These are phyloP conservation scores for Lynx canadensis DNA, from an alignment of 2,113 vertebrate genomes.

Conservation along the genomic window DNA sequence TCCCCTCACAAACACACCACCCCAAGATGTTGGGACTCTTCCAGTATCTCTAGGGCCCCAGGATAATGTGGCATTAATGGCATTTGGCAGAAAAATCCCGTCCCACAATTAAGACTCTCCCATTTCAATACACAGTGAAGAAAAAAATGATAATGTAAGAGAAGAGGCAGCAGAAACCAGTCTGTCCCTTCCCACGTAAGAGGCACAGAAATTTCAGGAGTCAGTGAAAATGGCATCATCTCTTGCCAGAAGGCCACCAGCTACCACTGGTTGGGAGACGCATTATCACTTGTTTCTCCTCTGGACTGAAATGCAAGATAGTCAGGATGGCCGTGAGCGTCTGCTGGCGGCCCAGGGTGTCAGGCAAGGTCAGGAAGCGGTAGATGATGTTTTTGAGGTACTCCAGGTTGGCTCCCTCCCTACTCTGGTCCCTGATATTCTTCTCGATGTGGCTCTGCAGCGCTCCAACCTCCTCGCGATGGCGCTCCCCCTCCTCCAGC, in stretches of 20 bases:
- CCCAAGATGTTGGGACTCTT: neutral
- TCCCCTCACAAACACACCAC: neutral
- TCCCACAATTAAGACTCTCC: conserved; percentile 30
- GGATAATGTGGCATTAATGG: conserved; percentile 53
- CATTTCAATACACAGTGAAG: conserved; percentile 47
- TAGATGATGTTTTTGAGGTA: conserved; percentile 97
- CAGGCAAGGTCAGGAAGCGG: conserved; percentile 92
- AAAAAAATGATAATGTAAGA: neutral
- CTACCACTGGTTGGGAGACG: conserved; percentile 85
- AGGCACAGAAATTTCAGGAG: conserved; percentile 49
- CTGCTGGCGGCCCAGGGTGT: conserved; percentile 92
- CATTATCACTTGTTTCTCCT: conserved; percentile 90
- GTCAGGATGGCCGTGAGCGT: conserved; percentile 95
- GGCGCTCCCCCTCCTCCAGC: conserved; percentile 86
- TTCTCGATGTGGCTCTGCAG: conserved; percentile 89
- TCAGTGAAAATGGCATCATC: conserved; percentile 80
- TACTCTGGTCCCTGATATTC: conserved; percentile 87
- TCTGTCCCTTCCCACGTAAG: neutral
- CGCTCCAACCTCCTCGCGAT: conserved; percentile 84
- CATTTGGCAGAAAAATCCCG: conserved; percentile 62
- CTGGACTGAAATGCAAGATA: conserved; percentile 96
- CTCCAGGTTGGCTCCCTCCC: conserved; percentile 97
- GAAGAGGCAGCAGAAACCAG: conserved; percentile 16
- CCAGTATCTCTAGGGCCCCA: neutral
- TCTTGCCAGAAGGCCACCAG: conserved; percentile 92